phyloP scores from a whole-genome alignment of 1,140 invertebrate genomes.

The Eubasilissa regina region DNA sequence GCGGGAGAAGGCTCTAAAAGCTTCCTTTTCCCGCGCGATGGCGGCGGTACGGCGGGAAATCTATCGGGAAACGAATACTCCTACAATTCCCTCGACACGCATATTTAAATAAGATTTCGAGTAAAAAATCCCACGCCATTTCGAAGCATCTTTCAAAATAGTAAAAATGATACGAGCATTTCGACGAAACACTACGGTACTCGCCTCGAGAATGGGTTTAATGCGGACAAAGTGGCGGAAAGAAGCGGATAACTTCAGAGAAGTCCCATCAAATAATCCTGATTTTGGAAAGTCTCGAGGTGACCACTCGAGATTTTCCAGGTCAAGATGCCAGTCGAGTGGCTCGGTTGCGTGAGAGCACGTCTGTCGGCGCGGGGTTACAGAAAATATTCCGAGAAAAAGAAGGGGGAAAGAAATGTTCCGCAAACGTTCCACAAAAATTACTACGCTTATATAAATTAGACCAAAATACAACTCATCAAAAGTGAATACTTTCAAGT shows the following conservation, averaged over 20 bases:
- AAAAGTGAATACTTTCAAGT: neutral
- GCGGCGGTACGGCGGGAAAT: neutral
- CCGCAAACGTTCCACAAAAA: no score
- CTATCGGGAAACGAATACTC: neutral
- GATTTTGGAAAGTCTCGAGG: slow-evolving; percentile 8
- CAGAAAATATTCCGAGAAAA: neutral
- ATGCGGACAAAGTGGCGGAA: neutral
- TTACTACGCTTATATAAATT: no score
- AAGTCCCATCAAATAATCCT: slow-evolving; percentile 7
- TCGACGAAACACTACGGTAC: neutral
- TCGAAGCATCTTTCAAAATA: neutral
- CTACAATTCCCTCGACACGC: neutral
- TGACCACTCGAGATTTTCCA: slow-evolving; percentile 26
- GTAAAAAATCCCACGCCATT: neutral
- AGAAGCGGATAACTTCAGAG: neutral
- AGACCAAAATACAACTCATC: neutral
- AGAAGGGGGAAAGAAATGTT: neutral
- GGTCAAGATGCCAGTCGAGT: neutral
- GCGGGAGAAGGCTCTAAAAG: slow-evolving; percentile 5
- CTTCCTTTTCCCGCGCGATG: slow-evolving; percentile 8
- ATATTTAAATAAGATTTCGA: neutral
- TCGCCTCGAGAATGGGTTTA: neutral
- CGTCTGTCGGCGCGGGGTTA: neutral
- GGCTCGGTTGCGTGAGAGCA: neutral
- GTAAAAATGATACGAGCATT: neutral